Conservation (phyloP, 2,888 invertebrate genomes). For the Ernsta delagoae region DNA sequence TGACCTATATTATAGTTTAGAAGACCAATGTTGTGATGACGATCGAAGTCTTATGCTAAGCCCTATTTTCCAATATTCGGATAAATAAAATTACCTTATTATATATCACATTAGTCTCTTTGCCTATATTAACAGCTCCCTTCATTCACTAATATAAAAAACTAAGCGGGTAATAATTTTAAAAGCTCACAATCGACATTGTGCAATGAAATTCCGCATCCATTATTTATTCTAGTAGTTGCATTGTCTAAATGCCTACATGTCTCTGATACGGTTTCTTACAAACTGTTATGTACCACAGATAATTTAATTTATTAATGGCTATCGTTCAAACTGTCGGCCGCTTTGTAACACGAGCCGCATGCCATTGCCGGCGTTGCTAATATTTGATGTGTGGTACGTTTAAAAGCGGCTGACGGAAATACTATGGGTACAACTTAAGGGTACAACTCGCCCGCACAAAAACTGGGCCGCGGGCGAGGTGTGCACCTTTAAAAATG, state of each 20-base stretch:
- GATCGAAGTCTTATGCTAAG: background rate
- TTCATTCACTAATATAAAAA: too few relatives aligned
- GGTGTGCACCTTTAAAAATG: too few relatives aligned
- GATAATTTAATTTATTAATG: constrained; percentile 37
- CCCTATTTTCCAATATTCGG: too few relatives aligned
- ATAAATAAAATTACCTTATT: too few relatives aligned
- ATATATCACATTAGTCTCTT: too few relatives aligned
- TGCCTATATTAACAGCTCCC: too few relatives aligned
- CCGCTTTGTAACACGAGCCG: constrained; percentile 30
- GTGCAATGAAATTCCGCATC: constrained; percentile 13
- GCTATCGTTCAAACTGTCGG: constrained; percentile 33
- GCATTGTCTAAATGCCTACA: constrained; percentile 35
- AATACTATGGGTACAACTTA: too few relatives aligned
- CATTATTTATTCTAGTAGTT: constrained; percentile 31
- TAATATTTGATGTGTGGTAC: background rate
- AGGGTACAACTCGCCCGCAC: too few relatives aligned
- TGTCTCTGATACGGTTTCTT: constrained; percentile 33
- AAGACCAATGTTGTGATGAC: background rate
- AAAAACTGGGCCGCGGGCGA: too few relatives aligned
- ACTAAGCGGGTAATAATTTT: too few relatives aligned
- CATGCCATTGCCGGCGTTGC: constrained; percentile 28
- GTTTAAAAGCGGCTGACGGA: background rate
- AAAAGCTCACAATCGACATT: constrained; percentile 15
- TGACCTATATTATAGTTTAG: constrained; percentile 6
- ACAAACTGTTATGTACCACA: constrained; percentile 29